Evolutionary conservation across 2,888 invertebrate genomes (phyloP).

Genomic region (Megaustenia siamemsis): DNA sequence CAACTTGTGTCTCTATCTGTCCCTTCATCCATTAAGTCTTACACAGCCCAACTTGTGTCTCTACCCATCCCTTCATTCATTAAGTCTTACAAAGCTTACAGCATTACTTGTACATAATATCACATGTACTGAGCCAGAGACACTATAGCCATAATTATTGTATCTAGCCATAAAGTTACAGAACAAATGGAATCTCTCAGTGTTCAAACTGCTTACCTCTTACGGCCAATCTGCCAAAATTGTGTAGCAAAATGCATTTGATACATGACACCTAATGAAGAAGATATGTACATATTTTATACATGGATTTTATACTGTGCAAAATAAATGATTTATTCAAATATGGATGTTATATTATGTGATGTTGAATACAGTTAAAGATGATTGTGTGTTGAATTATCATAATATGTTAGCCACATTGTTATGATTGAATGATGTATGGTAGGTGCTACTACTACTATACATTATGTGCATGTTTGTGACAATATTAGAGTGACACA

Average conservation of each 20-base stretch:
- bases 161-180: background rate
- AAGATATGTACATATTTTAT: background rate
- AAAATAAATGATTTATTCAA: background rate
- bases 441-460: background rate
- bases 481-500: no score
- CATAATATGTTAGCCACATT: background rate
- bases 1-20: background rate
- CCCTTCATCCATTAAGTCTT: background rate
- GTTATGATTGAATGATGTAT: background rate
- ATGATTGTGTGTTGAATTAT: background rate
- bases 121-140: background rate
- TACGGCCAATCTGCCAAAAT: background rate
- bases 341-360: background rate
- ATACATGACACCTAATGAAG: background rate
- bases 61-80: background rate
- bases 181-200: background rate
- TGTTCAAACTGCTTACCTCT: background rate
- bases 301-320: background rate
- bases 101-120: background rate
- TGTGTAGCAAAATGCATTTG: background rate
- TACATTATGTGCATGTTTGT: background rate
- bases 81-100: no score
- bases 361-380: background rate
- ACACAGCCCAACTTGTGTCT: background rate
- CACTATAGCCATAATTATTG: no score